Conservation (phyloP, 2,113 vertebrate species). For the Empidonax alnorum region DNA sequence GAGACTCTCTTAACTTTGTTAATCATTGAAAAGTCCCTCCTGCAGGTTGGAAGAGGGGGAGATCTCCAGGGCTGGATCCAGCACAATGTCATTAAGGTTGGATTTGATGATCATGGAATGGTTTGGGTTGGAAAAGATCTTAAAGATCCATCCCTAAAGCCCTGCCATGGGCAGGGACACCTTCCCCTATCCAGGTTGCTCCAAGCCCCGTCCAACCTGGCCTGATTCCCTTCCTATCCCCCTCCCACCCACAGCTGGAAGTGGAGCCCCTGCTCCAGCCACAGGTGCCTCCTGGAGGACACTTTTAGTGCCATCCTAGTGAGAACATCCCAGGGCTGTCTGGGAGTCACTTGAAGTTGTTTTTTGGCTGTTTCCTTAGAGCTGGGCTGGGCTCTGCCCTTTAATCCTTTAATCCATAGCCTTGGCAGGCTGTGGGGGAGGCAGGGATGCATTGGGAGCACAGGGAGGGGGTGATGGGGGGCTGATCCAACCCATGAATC, state of each 20-base stretch:
- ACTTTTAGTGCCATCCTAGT: too few relatives aligned
- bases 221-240: neutral
- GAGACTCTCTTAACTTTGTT: neutral
- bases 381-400: neutral
- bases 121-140: neutral
- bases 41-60: accelerated
- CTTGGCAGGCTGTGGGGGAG: neutral
- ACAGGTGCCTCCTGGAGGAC: too few relatives aligned
- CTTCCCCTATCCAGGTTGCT: neutral
- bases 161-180: neutral
- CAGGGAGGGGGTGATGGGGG: neutral
- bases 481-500: neutral
- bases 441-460: neutral
- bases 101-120: neutral
- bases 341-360: neutral
- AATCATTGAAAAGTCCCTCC: accelerated
- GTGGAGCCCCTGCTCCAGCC: neutral
- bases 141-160: neutral
- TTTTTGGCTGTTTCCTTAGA: neutral
- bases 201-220: neutral
- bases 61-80: neutral
- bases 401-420: neutral
- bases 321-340: neutral
- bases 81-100: neutral
- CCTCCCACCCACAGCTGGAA: neutral